phyloP scores from a whole-genome alignment of 2,888 invertebrate species.

The Sabellastarte sp. region DNA sequence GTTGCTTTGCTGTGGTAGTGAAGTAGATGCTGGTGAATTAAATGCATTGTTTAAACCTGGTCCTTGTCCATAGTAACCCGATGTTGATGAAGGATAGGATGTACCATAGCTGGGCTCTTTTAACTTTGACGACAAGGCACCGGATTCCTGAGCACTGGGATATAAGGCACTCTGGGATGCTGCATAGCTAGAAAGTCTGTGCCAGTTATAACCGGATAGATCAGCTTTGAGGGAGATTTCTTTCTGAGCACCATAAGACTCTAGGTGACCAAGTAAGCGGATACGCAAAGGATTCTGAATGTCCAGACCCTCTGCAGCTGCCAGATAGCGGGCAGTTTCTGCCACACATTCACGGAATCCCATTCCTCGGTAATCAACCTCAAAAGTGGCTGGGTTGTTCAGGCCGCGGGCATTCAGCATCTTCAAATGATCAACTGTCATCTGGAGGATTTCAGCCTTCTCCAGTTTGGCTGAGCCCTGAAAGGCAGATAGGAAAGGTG shows the following conservation, averaged over 20 bases:
- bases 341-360: constrained; percentile 96
- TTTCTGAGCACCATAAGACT: constrained; percentile 62
- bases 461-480: constrained; percentile 94
- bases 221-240: constrained; percentile 47
- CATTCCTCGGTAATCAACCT: constrained; percentile 94
- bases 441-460: constrained; percentile 94
- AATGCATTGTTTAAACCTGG: too few relatives aligned
- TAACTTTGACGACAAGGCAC: too few relatives aligned
- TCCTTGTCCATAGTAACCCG: too few relatives aligned
- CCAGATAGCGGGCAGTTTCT: constrained; percentile 91
- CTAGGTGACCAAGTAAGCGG: constrained; percentile 88
- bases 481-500: too few relatives aligned
- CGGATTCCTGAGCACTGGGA: too few relatives aligned
- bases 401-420: constrained; percentile 91
- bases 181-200: too few relatives aligned
- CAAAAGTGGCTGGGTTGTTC: constrained; percentile 60
- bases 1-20: too few relatives aligned
- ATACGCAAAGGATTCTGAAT: constrained; percentile 89
- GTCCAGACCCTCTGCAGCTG: constrained; percentile 92
- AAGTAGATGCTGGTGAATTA: too few relatives aligned
- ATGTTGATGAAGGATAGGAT: too few relatives aligned
- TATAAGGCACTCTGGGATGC: too few relatives aligned
- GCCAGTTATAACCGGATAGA: too few relatives aligned
- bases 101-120: too few relatives aligned
- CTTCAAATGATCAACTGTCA: constrained; percentile 96